phyloP scores from a whole-genome alignment of 2,113 vertebrate genomes.

The Mormoops blainvillei region DNA sequence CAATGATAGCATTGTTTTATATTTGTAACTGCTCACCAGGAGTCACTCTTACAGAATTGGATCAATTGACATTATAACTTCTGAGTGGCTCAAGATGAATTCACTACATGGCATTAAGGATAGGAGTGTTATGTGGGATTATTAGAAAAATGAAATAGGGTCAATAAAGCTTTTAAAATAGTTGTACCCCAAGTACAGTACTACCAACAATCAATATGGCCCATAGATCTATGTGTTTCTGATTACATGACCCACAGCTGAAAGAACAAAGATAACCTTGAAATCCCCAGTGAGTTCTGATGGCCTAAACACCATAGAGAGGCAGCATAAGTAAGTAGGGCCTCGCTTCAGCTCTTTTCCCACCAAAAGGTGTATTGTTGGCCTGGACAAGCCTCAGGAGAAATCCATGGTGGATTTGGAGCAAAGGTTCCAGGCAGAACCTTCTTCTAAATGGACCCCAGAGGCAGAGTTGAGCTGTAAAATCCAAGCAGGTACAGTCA shows the following conservation, averaged over 20 bases:
- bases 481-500: neutral
- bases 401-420: neutral
- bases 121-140: neutral
- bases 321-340: neutral
- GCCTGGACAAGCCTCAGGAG: neutral
- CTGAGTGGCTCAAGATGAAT: neutral
- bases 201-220: neutral
- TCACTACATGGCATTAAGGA: neutral
- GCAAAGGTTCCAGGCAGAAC: neutral
- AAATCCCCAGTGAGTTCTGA: neutral
- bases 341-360: neutral
- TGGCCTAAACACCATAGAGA: neutral
- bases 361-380: neutral
- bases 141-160: neutral
- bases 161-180: neutral
- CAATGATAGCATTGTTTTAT: neutral
- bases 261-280: neutral
- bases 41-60: neutral
- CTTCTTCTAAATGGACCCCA: neutral
- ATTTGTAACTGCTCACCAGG: neutral
- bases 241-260: neutral
- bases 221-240: neutral
- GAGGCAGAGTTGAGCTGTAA: neutral
- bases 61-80: neutral
- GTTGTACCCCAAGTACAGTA: neutral